Percentiles rank a stretch among this genome's conserved stretches.
phyloP scores from a whole-genome alignment of 2,113 vertebrate genomes.

The Maccullochella peelii region DNA sequence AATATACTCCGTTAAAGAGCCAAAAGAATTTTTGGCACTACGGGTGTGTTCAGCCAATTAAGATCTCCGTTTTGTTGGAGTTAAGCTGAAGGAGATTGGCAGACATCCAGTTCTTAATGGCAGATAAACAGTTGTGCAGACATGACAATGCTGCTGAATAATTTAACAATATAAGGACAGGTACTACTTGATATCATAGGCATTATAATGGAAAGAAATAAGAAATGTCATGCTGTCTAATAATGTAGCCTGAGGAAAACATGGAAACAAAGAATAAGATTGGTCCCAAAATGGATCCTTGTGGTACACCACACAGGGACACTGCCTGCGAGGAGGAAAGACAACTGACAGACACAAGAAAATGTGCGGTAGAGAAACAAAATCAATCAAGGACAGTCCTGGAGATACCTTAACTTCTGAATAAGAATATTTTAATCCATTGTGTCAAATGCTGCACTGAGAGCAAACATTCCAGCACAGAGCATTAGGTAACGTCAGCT shows the following conservation, averaged over 20 bases:
- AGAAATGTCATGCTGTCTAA: neutral
- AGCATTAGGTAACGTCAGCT: neutral
- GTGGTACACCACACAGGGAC: neutral
- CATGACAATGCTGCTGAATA: constrained; percentile 19
- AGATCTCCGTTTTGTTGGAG: constrained; percentile 18
- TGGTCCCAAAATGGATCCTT: constrained; percentile 3
- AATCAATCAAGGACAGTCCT: neutral
- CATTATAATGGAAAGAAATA: constrained; percentile 1
- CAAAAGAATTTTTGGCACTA: constrained; percentile 18
- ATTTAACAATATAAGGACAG: constrained; percentile 17
- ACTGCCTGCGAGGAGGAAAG: neutral
- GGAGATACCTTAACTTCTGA: neutral
- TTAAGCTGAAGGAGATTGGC: constrained; percentile 38
- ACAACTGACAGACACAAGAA: neutral
- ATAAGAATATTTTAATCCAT: constrained; percentile 10
- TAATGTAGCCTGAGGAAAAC: constrained; percentile 6
- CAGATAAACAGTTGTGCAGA: constrained; percentile 46
- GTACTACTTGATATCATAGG: neutral
- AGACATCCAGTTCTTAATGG: constrained; percentile 42
- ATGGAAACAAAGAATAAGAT: neutral
- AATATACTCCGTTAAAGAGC: constrained; percentile 14
- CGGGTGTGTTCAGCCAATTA: constrained; percentile 15
- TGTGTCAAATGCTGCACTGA: neutral
- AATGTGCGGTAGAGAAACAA: neutral
- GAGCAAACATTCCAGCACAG: neutral